These are phyloP conservation scores for Hemichromis elongatus DNA, from an alignment of 2,113 vertebrate species.

Conservation along the genomic window DNA sequence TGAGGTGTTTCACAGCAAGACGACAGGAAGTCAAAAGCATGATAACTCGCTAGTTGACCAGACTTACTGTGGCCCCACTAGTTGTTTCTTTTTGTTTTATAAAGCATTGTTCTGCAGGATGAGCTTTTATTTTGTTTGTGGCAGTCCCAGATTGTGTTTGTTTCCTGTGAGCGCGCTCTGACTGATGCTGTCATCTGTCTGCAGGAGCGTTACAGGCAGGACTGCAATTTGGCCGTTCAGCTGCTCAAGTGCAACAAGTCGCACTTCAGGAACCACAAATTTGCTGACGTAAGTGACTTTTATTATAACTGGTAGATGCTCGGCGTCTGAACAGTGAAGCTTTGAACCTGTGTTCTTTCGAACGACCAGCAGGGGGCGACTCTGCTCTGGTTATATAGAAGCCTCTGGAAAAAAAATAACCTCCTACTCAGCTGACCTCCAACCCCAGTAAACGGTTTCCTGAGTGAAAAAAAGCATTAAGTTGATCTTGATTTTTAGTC, in stretches of 20 bases:
- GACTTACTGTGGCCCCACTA: neutral
- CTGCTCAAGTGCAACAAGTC: constrained; percentile 99
- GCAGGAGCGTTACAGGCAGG: constrained; percentile 93
- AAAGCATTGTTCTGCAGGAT: neutral
- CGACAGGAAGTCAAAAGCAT: neutral
- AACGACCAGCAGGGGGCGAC: neutral
- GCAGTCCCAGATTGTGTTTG: neutral
- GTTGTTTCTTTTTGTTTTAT: neutral
- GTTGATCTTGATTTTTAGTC: neutral
- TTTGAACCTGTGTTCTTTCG: neutral
- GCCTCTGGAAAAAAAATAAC: neutral
- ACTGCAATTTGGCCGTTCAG: constrained; percentile 97
- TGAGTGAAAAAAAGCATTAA: neutral
- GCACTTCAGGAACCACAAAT: constrained; percentile 98
- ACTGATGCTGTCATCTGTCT: neutral
- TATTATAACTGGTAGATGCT: neutral
- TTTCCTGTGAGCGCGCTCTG: neutral
- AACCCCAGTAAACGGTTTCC: neutral
- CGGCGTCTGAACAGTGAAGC: neutral
- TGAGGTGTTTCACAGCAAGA: neutral
- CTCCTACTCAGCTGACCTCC: neutral
- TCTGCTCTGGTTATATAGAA: neutral
- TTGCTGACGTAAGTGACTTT: constrained; percentile 87
- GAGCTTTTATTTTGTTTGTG: neutral
- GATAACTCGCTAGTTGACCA: neutral